Evolutionary conservation across 2,888 invertebrate species (phyloP), one percentile per base, ranked within the genome.

Genomic region (Zootermopsis nevadensis): DNA sequence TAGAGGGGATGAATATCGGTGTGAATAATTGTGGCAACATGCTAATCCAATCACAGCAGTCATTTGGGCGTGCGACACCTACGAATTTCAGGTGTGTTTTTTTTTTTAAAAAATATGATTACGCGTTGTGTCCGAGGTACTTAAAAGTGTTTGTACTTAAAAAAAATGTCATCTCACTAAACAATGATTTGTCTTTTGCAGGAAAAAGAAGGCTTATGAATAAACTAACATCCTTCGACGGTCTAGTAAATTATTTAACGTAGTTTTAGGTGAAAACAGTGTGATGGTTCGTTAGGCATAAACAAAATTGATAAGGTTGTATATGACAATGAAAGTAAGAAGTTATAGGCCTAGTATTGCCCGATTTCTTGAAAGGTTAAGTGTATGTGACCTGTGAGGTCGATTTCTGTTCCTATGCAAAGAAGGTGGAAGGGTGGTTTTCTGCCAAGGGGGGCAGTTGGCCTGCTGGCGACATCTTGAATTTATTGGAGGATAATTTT

Each of bases 311-410:
- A 15, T 48, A 79, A 67, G 33, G 38, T 74, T 74, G 74, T n/a
- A 74, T 7, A 24, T 38, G 31, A 24, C 22, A 10, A n/a, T 12
- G 55, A 48, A 31, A 8, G 48, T 55, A 31, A 33, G 4, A 33
- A 35, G 33, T 10, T 27, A 10, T 82, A 82, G 81, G 83, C 83
- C 81, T 82, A 82, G 55, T 77, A 72, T 77, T 81, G 80, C 72
- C 77, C 31, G 35, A 15, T 24, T 38, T 74, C 74, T 15, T 38
- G 33, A n/a, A 7, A n/a, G 74, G 19, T 1, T 24, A 6, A 15
- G 30, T 4, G 2, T n/a, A 38, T 27, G 42, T 27, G 60, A n/a
- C 74, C 74, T 74, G 3, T 24, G 35, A 74, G n/a, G 74, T 38
- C 74, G 22, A 7, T 4, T 60, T 6, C 60, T 27, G 15, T 60